Evolutionary conservation across 2,888 invertebrate genomes (phyloP), one percentile per base, ranked within the genome.

Genomic region (Coleophora deauratella): DNA sequence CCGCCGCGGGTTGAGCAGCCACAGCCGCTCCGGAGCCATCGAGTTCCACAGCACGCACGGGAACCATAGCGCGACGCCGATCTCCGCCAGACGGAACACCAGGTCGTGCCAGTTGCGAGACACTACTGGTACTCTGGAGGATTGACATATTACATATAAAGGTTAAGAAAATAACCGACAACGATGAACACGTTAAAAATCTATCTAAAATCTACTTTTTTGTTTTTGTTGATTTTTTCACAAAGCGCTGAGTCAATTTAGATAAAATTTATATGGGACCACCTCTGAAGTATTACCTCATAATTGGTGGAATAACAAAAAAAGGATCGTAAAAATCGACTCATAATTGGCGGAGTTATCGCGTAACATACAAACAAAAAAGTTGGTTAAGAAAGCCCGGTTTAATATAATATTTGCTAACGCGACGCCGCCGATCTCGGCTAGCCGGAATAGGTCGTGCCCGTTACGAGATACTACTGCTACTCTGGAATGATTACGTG

Each of bases 41-140:
- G 95, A 96, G 86, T 97, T 97, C 97, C 97, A 97, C 53, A 97
- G 87, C 40, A 96, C 96, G 73, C 97, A 97, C 28, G 97, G 96
- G 80, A 97, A 97, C 97, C 97, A 97, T 63, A 97, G 82, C 56
- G 95, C 95, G 44, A 96, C 96, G 8, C 96, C 97, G 57, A 97
- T 93, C 88, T 97, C 97, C 37, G 93, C 94, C 40, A 95, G 88
- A 6, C 96, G 92, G 80, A 97, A 97, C 53, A 96, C 91, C 54
- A 97, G 88, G 78, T 96, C 96, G 82, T 97, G 95, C 90, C 94
- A 94, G 80, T 97, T 97, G 60, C 96, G 91, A 15, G 95, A 95
- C 55, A 94, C 90, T 37, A 97, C 90, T 31, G 96, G 96, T 49
- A 95, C 93, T 66, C 94, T 95, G 68, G 1, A 32, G 37, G 10